Percentiles rank a stretch among this genome's conserved stretches.
phyloP scores from a whole-genome alignment of 2,113 vertebrate species.

The Fulmarus glacialis region DNA sequence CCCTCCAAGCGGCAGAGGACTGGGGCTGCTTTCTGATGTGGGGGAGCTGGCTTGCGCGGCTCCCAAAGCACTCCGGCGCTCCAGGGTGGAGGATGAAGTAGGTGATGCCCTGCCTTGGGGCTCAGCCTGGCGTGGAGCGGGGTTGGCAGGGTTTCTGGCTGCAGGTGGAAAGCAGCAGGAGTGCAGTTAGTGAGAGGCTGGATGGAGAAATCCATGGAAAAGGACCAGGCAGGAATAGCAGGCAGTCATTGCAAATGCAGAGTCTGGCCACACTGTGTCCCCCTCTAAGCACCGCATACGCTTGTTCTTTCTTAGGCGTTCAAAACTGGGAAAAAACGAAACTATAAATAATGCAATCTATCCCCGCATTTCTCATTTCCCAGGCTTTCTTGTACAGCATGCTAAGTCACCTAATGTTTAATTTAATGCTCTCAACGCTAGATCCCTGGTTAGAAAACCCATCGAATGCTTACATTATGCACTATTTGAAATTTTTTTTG shows the following conservation, averaged over 20 bases:
- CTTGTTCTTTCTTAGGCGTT: background rate
- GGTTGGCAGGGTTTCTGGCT: background rate
- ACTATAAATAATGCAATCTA: slow-evolving; percentile 1
- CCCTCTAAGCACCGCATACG: background rate
- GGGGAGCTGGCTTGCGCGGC: too few species aligned
- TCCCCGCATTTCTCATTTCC: background rate
- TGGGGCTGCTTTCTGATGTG: fast-evolving
- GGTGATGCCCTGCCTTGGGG: background rate
- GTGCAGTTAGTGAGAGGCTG: background rate
- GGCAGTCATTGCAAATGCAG: background rate
- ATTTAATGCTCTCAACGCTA: background rate
- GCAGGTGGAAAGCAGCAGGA: background rate
- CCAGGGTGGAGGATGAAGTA: background rate
- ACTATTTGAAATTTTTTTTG: background rate
- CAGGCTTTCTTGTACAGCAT: background rate
- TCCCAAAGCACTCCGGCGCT: background rate
- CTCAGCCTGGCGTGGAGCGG: fast-evolving
- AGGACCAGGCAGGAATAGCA: background rate
- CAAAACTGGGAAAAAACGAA: background rate
- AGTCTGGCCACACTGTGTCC: slow-evolving; percentile 33
- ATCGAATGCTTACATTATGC: background rate
- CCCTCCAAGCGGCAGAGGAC: background rate
- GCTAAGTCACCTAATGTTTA: slow-evolving; percentile 2
- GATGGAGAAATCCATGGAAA: fast-evolving
- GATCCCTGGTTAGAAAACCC: background rate